Evolutionary conservation across 1,140 invertebrate genomes (phyloP).

Genomic region (Berghia stephanieae): DNA sequence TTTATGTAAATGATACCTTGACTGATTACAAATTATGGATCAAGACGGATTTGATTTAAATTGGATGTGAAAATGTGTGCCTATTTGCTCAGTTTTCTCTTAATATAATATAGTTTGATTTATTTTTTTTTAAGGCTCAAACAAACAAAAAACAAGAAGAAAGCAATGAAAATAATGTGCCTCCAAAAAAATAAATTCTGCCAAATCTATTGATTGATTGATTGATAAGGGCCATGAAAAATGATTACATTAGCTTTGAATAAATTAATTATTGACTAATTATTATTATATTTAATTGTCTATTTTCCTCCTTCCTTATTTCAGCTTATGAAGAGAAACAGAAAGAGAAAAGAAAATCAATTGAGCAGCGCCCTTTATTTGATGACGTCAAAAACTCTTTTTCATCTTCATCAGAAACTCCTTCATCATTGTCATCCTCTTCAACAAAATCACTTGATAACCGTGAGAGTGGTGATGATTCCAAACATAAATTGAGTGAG

Average conservation of each 20-base stretch:
- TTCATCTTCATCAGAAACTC: not conserved
- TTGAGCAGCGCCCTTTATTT: slow-evolving; percentile 48
- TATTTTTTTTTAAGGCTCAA: not conserved
- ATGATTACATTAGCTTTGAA: not conserved
- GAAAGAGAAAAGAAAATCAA: slow-evolving; percentile 52
- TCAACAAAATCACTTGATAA: not conserved
- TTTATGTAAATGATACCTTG: too few relatives aligned
- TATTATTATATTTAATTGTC: not conserved
- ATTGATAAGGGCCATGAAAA: not conserved
- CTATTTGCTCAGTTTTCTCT: too few relatives aligned
- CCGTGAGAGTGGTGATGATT: not conserved
- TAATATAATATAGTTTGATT: too few relatives aligned
- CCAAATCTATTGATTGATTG: too few relatives aligned
- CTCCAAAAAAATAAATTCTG: too few relatives aligned
- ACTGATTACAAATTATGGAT: too few relatives aligned
- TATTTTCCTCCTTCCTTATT: slow-evolving; percentile 12
- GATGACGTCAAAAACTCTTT: not conserved
- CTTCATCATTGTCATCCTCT: not conserved
- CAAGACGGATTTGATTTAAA: too few relatives aligned
- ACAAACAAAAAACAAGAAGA: too few relatives aligned
- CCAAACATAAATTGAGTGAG: slow-evolving; percentile 16
- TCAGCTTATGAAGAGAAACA: slow-evolving; percentile 58
- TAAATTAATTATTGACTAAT: not conserved
- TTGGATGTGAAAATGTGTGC: too few relatives aligned
- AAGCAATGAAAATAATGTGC: too few relatives aligned